Evolutionary conservation across 1,140 invertebrate genomes (phyloP).

Genomic region (Papilio polyxenes): DNA sequence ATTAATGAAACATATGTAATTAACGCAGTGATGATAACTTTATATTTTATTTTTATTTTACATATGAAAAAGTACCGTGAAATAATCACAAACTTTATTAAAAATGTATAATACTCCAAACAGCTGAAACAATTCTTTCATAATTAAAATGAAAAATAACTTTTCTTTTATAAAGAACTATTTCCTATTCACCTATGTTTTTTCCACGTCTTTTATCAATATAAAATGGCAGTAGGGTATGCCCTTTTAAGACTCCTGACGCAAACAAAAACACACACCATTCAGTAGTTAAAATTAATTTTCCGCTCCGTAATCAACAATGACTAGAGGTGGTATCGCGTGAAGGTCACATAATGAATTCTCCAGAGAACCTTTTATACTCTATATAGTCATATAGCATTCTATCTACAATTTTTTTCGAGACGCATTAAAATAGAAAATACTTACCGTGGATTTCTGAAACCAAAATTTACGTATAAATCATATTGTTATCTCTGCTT

Average conservation of each 20-base stretch:
- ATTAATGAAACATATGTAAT: too few species aligned
- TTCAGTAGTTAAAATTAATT: constrained; percentile 31
- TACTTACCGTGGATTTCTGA: too few species aligned
- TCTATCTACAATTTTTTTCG: too few species aligned
- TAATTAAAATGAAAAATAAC: not conserved
- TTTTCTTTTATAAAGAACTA: not conserved
- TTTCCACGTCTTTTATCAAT: not conserved
- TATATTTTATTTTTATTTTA: not conserved
- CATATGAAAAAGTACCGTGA: not conserved
- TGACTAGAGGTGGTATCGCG: constrained; percentile 22
- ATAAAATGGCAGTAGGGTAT: constrained; percentile 19
- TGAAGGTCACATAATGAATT: constrained; percentile 26
- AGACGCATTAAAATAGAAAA: not conserved
- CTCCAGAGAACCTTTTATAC: constrained; percentile 1
- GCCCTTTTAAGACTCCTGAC: not conserved
- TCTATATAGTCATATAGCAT: not conserved
- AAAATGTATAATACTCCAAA: not conserved
- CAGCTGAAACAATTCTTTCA: not conserved
- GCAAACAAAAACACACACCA: constrained; percentile 30
- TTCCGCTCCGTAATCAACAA: constrained; percentile 25
- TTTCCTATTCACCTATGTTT: not conserved
- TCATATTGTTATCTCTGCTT: too few species aligned
- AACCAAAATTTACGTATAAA: too few species aligned
- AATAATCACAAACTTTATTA: too few species aligned
- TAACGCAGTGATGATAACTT: too few species aligned